Conservation (phyloP, 2,888 invertebrate species). For the Tipula lateralis region DNA sequence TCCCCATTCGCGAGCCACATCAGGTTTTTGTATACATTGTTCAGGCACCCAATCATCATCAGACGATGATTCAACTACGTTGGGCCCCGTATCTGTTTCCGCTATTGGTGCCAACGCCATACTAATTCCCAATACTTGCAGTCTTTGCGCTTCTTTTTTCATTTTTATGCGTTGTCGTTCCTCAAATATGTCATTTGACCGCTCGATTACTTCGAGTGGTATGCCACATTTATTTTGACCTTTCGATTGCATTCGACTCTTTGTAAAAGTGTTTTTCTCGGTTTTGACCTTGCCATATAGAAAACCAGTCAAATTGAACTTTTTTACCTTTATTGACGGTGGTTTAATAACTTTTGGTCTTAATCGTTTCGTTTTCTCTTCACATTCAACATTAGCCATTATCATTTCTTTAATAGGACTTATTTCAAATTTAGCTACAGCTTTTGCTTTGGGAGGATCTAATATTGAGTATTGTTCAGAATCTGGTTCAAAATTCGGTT, state of each 20-base stretch:
- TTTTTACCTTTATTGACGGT: constrained; percentile 41
- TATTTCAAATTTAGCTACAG: constrained; percentile 32
- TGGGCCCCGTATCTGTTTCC: neutral
- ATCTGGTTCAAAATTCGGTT: constrained; percentile 26
- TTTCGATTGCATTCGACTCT: neutral
- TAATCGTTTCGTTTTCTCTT: neutral
- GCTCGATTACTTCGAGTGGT: constrained; percentile 27
- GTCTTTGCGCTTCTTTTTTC: constrained; percentile 34
- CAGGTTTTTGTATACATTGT: constrained; percentile 30
- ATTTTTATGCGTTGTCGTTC: constrained; percentile 33
- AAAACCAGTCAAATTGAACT: constrained; percentile 46
- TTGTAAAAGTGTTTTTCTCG: constrained; percentile 33
- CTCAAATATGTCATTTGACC: constrained; percentile 25
- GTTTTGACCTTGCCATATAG: constrained; percentile 37
- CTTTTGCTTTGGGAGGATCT: neutral
- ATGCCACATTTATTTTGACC: constrained; percentile 28
- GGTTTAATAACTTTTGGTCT: constrained; percentile 42
- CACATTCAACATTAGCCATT: constrained; percentile 36
- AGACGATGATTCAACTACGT: neutral
- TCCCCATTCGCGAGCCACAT: neutral
- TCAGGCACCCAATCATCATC: constrained; percentile 45
- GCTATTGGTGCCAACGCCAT: constrained; percentile 25
- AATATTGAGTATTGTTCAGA: constrained; percentile 25
- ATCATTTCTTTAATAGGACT: constrained; percentile 39
- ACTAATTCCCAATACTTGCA: constrained; percentile 35